A percentile compares a stretch with the other conserved stretches of the same genome.
Conservation (phyloP, 2,888 invertebrate species). For the Oscheius myriophilus region DNA sequence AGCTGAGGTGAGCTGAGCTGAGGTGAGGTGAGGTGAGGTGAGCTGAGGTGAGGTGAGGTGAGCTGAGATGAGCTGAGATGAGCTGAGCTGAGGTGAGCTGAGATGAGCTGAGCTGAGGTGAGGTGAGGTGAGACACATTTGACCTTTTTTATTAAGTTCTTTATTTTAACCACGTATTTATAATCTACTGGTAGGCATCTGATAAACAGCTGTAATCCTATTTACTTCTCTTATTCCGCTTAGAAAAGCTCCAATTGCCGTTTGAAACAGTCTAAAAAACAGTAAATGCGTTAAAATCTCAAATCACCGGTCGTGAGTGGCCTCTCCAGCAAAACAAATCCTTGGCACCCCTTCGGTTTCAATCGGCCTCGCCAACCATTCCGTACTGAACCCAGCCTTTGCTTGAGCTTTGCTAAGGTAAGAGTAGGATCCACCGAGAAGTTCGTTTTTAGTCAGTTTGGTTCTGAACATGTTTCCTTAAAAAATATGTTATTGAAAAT, state of each 20-base stretch:
- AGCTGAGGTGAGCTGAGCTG: too few relatives aligned
- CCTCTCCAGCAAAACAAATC: slow-evolving; percentile 66
- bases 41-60: too few relatives aligned
- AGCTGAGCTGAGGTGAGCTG: too few relatives aligned
- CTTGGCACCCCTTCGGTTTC: slow-evolving; percentile 43
- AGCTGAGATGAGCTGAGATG: too few relatives aligned
- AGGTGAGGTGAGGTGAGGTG: too few relatives aligned
- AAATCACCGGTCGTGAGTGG: slow-evolving; percentile 62
- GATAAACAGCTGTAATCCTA: slow-evolving; percentile 18
- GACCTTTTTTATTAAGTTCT: too few relatives aligned
- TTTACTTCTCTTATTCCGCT: slow-evolving; percentile 63
- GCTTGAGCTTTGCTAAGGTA: slow-evolving; percentile 60
- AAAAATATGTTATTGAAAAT: background rate
- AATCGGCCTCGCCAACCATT: slow-evolving; percentile 55
- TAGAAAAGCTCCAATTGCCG: slow-evolving; percentile 63
- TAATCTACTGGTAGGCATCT: background rate
- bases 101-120: too few relatives aligned
- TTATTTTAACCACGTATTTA: background rate
- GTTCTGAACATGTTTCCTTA: slow-evolving; percentile 34
- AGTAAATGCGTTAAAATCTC: background rate
- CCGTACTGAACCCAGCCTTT: slow-evolving; percentile 18
- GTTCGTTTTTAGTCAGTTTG: slow-evolving; percentile 55
- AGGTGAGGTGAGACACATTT: too few relatives aligned
- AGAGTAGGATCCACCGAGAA: slow-evolving; percentile 62
- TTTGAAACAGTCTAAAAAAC: slow-evolving; percentile 59